Conservation (phyloP, 2,797 vertebrate species). For the Arctocebus calabarensis region DNA sequence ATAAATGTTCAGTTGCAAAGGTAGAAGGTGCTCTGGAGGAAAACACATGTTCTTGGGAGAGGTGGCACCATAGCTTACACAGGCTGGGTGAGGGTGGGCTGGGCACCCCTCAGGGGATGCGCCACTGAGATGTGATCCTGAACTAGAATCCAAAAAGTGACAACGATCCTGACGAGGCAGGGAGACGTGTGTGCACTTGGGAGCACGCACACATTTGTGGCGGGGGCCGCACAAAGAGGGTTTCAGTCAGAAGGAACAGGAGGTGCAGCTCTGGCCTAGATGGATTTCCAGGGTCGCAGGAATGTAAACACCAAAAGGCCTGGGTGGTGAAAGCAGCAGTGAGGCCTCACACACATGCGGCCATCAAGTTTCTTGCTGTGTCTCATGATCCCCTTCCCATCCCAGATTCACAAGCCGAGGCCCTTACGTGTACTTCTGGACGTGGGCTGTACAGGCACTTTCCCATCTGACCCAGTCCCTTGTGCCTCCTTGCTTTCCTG, state of each 20-base stretch:
- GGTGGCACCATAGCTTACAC: too few species aligned
- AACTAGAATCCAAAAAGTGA: neutral
- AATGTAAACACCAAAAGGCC: neutral
- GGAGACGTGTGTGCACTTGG: neutral
- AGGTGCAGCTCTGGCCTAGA: neutral
- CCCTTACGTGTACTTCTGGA: neutral
- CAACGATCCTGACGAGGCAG: neutral
- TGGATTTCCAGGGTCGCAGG: neutral
- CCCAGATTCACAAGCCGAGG: neutral
- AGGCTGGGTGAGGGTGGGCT: neutral
- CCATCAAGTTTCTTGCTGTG: neutral
- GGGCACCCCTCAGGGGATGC: neutral
- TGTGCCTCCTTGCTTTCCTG: neutral
- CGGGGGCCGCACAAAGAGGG: neutral
- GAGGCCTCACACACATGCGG: rapidly evolving
- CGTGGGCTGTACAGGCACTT: neutral
- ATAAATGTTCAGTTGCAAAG: neutral
- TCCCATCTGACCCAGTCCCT: neutral
- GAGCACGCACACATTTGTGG: neutral
- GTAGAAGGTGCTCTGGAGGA: neutral
- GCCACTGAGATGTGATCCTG: neutral
- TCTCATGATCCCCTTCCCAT: neutral
- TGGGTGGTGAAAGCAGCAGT: neutral
- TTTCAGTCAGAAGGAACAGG: neutral
- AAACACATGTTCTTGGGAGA: neutral